Conservation (phyloP, 2,113 vertebrate genomes). For the Hirundichthys speculiger region DNA sequence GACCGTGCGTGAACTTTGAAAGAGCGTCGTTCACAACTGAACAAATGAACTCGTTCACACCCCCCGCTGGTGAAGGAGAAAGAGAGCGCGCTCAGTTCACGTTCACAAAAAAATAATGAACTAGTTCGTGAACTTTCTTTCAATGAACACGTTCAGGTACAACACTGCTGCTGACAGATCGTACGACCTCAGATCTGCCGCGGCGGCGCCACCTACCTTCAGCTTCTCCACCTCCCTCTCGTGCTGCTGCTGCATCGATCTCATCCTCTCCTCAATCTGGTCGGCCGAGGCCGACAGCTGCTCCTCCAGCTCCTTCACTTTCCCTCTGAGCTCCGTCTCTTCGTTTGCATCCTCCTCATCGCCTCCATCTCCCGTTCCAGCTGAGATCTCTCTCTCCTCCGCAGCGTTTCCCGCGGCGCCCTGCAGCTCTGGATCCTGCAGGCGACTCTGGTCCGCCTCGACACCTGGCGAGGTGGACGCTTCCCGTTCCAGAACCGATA, state of each 20-base stretch:
- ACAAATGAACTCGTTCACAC: too few relatives aligned
- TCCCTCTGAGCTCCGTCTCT: constrained; percentile 19
- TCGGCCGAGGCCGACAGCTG: constrained; percentile 32
- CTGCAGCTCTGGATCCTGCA: constrained; percentile 1
- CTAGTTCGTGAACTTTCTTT: too few relatives aligned
- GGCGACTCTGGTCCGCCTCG: too few relatives aligned
- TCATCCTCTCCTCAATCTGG: constrained; percentile 31
- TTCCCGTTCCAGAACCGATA: not conserved
- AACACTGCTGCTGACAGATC: too few relatives aligned
- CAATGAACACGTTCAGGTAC: too few relatives aligned
- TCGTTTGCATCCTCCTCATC: constrained; percentile 1
- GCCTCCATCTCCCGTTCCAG: not conserved
- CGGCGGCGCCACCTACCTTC: constrained; percentile 45
- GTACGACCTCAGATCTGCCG: too few relatives aligned
- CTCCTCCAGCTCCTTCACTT: constrained; percentile 64
- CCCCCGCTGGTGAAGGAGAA: too few relatives aligned
- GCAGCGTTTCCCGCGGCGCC: not conserved
- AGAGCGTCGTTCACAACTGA: too few relatives aligned
- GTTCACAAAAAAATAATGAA: too few relatives aligned
- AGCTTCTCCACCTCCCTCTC: constrained; percentile 58
- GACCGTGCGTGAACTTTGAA: too few relatives aligned
- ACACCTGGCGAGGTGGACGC: rapidly evolving
- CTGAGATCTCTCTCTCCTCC: not conserved
- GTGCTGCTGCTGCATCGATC: constrained; percentile 40
- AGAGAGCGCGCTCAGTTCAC: too few relatives aligned